These are phyloP conservation scores for Lonchura striata DNA, from an alignment of 2,113 vertebrate species.

Conservation along the genomic window DNA sequence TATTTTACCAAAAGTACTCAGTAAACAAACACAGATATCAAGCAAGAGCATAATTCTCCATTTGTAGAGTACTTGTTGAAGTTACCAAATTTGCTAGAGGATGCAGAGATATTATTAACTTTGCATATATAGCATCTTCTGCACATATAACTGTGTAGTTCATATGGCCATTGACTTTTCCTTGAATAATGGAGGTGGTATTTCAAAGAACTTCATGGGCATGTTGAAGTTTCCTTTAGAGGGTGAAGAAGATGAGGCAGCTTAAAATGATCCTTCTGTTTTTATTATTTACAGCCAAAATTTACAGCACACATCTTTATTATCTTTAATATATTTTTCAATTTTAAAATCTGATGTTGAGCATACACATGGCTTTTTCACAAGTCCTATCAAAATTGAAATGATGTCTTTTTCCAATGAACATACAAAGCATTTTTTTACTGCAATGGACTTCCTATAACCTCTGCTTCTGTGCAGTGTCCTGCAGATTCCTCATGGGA, in stretches of 20 bases:
- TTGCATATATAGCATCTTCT: neutral
- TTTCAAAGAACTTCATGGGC: neutral
- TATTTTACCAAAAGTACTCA: neutral
- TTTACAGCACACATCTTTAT: neutral
- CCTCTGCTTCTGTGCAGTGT: neutral
- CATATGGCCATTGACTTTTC: neutral
- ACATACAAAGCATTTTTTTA: neutral
- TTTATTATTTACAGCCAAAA: neutral
- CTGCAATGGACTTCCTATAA: neutral
- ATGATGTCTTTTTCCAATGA: neutral
- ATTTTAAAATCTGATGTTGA: neutral
- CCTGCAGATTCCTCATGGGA: fast-evolving
- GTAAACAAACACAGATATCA: neutral
- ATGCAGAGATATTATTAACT: neutral
- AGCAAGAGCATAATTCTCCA: neutral
- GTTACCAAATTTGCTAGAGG: neutral
- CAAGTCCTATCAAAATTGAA: neutral
- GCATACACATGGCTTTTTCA: fast-evolving
- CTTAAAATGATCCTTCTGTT: neutral
- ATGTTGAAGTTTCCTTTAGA: neutral
- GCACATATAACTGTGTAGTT: neutral
- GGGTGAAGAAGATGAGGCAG: fast-evolving
- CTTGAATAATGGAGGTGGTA: neutral
- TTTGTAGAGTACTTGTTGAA: neutral
- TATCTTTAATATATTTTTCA: neutral